Conservation (phyloP, 2,797 vertebrate species). For the Lycodopsis pacificus region DNA sequence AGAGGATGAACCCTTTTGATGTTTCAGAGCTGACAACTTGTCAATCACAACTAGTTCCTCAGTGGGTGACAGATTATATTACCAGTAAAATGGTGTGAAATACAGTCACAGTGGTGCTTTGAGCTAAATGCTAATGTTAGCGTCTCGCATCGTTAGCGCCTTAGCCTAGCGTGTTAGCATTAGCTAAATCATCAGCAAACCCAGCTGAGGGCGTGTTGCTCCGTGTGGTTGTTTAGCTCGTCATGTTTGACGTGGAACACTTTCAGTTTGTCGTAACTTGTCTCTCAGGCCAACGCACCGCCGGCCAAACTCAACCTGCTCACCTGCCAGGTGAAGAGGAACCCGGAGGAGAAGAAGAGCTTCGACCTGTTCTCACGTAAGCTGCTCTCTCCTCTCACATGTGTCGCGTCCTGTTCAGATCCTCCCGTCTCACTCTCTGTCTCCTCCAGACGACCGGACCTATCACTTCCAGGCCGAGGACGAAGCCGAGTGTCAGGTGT, state of each 20-base stretch:
- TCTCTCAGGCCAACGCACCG: constrained; percentile 88
- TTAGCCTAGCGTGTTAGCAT: background rate
- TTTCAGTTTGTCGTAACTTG: background rate
- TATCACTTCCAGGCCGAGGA: constrained; percentile 98
- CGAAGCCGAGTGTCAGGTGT: constrained; percentile 95
- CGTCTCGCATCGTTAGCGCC: no score
- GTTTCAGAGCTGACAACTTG: background rate
- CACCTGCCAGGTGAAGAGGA: constrained; percentile 97
- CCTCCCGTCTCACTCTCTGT: background rate
- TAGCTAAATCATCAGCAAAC: background rate
- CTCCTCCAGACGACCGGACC: constrained; percentile 90
- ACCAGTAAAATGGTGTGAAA: no score
- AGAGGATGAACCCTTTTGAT: background rate
- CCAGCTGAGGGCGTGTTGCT: background rate
- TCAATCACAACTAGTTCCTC: no score
- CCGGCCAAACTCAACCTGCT: constrained; percentile 97
- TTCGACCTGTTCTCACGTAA: constrained; percentile 98
- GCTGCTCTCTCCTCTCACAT: constrained; percentile 33
- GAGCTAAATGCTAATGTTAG: no score
- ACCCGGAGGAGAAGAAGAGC: constrained; percentile 95
- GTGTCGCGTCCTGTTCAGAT: no score
- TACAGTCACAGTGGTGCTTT: no score
- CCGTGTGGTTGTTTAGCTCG: background rate
- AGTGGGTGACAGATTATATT: no score
- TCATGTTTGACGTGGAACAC: no score